These are phyloP conservation scores for Tetropium fuscum DNA, from an alignment of 2,888 invertebrate species.

Conservation along the genomic window DNA sequence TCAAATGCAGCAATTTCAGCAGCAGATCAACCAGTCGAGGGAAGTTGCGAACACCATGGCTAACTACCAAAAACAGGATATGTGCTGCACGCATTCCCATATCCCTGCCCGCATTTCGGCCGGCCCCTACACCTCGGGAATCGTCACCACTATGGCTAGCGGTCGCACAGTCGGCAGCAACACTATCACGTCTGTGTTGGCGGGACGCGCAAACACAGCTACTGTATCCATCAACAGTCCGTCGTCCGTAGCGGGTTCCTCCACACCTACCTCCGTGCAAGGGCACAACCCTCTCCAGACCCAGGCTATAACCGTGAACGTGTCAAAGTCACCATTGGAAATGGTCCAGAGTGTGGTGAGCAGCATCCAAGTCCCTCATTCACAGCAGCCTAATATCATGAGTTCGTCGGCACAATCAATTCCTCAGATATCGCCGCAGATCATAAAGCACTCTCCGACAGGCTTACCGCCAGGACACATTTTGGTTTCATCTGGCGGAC, in stretches of 20 bases:
- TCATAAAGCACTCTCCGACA: constrained; percentile 67
- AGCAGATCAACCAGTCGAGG: constrained; percentile 30
- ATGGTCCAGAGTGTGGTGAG: constrained; percentile 84
- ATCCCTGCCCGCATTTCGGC: constrained; percentile 19
- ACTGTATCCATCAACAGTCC: constrained; percentile 81
- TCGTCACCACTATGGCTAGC: constrained; percentile 76
- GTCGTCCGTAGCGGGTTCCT: constrained; percentile 62
- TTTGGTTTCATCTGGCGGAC: constrained; percentile 81
- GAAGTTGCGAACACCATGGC: constrained; percentile 1
- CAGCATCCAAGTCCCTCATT: constrained; percentile 72
- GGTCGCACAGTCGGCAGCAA: constrained; percentile 83
- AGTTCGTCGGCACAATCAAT: constrained; percentile 55
- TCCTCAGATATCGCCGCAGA: constrained; percentile 61
- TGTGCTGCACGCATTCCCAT: constrained; percentile 44
- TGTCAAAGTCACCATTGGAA: constrained; percentile 76
- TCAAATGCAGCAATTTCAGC: constrained; percentile 36
- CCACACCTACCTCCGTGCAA: constrained; percentile 54
- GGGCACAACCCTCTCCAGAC: constrained; percentile 39
- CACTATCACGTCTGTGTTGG: constrained; percentile 84
- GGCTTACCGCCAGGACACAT: constrained; percentile 75
- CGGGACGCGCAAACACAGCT: constrained; percentile 80
- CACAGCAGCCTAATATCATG: constrained; percentile 53
- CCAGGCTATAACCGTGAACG: constrained; percentile 60
- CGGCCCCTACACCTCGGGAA: constrained; percentile 54
- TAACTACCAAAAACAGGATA: constrained; percentile 27